Evolutionary conservation across 53 echinoderm and acorn worm species (phyloP).

Genomic region (Echinarachnius parma): DNA sequence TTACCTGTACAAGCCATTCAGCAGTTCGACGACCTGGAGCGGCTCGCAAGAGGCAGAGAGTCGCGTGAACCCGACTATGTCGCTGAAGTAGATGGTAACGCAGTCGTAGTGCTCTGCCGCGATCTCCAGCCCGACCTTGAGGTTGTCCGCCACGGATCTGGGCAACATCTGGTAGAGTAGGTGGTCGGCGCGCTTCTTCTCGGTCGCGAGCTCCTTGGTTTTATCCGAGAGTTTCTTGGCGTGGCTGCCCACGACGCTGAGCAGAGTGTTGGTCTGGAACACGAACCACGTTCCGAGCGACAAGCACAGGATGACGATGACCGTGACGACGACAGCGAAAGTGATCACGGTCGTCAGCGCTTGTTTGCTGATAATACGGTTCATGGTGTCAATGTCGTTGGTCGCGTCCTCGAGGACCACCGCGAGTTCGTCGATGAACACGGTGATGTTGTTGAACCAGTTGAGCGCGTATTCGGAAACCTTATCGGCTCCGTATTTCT

Average conservation of each 20-base stretch:
- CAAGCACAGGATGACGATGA: slow-evolving; percentile 49
- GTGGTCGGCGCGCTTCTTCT: slow-evolving; percentile 65
- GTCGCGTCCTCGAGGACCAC: not conserved
- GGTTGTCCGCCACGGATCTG: slow-evolving; percentile 62
- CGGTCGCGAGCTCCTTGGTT: slow-evolving; percentile 57
- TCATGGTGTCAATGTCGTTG: not conserved
- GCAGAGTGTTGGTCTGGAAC: slow-evolving; percentile 43
- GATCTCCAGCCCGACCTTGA: slow-evolving; percentile 54
- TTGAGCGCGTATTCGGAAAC: slow-evolving; percentile 1
- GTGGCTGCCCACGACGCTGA: slow-evolving; percentile 42
- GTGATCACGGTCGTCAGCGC: slow-evolving; percentile 22
- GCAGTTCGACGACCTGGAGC: slow-evolving; percentile 66
- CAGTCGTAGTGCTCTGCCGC: slow-evolving; percentile 66
- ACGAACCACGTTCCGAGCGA: slow-evolving; percentile 61
- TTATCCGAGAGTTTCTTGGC: slow-evolving; percentile 53
- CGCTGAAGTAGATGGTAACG: slow-evolving; percentile 91
- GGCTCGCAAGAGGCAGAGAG: slow-evolving; percentile 64
- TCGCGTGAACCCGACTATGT: slow-evolving; percentile 79
- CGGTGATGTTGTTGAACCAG: slow-evolving; percentile 70
- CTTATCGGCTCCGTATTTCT: slow-evolving; percentile 5
- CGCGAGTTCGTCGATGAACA: slow-evolving; percentile 36
- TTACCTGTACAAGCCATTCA: slow-evolving; percentile 68
- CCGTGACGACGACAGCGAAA: slow-evolving; percentile 35
- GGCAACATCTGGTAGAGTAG: slow-evolving; percentile 81
- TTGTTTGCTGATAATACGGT: not conserved